These are phyloP conservation scores for Trissolcus brochymenae DNA, from an alignment of 2,888 invertebrate genomes.

Conservation along the genomic window DNA sequence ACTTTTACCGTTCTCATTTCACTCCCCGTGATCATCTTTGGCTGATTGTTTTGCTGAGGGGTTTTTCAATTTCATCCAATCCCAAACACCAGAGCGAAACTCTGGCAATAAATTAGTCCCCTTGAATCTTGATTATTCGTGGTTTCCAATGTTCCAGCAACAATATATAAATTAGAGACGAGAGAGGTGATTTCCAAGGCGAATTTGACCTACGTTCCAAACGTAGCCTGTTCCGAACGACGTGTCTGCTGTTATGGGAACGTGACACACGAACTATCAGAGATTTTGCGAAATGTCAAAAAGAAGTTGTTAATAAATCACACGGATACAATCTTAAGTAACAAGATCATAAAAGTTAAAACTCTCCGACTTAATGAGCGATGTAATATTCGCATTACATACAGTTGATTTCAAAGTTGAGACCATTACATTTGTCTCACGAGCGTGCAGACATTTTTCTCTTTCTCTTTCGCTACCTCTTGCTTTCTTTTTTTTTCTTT, in stretches of 20 bases:
- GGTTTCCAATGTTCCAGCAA: neutral
- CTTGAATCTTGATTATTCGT: neutral
- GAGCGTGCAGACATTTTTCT: too few species aligned
- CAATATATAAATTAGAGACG: too few species aligned
- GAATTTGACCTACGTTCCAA: conserved; percentile 11
- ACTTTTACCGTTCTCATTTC: too few species aligned
- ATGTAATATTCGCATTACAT: conserved; percentile 12
- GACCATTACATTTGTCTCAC: too few species aligned
- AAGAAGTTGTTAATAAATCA: conserved; percentile 33
- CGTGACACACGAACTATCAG: conserved; percentile 9
- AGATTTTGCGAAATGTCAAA: conserved; percentile 31
- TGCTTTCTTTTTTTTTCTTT: too few species aligned
- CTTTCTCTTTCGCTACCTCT: too few species aligned
- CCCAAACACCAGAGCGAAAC: too few species aligned
- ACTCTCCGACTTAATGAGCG: conserved; percentile 8
- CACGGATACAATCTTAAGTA: conserved; percentile 24
- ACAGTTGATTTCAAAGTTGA: conserved; percentile 2
- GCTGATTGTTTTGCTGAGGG: too few species aligned
- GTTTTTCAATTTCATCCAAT: too few species aligned
- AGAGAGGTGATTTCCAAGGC: neutral
- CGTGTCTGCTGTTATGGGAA: conserved; percentile 12
- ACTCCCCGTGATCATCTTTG: too few species aligned
- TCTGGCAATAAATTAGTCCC: too few species aligned
- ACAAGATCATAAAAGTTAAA: conserved; percentile 37
- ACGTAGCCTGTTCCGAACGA: conserved; percentile 1